phyloP scores from a whole-genome alignment of 2,888 invertebrate species.

The Lobophora halterata region DNA sequence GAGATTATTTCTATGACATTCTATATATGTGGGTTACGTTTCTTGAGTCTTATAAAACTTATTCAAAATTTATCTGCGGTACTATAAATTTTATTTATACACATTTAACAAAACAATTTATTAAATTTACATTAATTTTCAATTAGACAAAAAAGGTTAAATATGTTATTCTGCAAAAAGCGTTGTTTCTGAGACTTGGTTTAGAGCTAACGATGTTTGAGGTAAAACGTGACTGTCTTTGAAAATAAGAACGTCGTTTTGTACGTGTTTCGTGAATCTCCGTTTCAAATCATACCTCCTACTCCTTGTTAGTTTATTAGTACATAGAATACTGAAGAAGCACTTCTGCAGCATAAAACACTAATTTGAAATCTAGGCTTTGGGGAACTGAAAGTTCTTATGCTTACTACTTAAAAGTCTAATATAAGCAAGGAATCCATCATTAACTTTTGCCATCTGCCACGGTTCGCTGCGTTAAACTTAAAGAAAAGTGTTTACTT shows the following conservation, averaged over 20 bases:
- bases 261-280: constrained; percentile 28
- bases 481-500: too few relatives aligned
- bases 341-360: too few relatives aligned
- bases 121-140: constrained; percentile 13
- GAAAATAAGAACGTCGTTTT: constrained; percentile 25
- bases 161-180: constrained; percentile 30
- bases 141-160: constrained; percentile 20
- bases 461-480: too few relatives aligned
- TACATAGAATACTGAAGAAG: too few relatives aligned
- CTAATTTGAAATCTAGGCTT: too few relatives aligned
- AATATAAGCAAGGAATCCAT: too few relatives aligned
- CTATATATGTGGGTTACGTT: constrained; percentile 11
- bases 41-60: constrained; percentile 1
- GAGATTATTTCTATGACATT: constrained; percentile 21
- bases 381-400: too few relatives aligned
- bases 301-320: neutral
- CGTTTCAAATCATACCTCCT: constrained; percentile 2
- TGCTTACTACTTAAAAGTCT: too few relatives aligned
- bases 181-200: constrained; percentile 24
- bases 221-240: constrained; percentile 39
- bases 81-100: neutral
- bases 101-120: constrained; percentile 2
- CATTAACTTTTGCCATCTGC: too few relatives aligned
- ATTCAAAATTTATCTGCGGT: constrained; percentile 1
- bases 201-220: constrained; percentile 30